phyloP scores from a whole-genome alignment of 1,140 invertebrate genomes.

The Teleopsis dalmanni region DNA sequence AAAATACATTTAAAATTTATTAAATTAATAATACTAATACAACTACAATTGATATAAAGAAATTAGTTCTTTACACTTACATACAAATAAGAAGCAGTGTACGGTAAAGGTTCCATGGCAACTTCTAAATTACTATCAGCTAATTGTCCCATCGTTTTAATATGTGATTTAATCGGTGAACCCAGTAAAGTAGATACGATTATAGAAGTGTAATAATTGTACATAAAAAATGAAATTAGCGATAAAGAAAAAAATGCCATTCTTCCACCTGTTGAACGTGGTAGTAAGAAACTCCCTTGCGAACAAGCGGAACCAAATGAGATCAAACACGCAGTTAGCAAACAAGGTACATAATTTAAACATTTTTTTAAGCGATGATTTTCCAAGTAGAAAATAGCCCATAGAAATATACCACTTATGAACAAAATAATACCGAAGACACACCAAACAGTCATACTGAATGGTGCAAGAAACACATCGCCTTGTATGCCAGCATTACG shows the following conservation, averaged over 20 bases:
- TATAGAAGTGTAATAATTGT: slow-evolving; percentile 41
- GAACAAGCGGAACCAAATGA: slow-evolving; percentile 33
- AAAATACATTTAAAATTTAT: too few species aligned
- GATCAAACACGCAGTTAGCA: slow-evolving; percentile 29
- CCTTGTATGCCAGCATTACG: slow-evolving; percentile 18
- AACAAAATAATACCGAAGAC: slow-evolving; percentile 22
- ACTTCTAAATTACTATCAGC: slow-evolving; percentile 37
- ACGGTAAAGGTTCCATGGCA: slow-evolving; percentile 22
- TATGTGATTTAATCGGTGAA: slow-evolving; percentile 27
- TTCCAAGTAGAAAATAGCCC: slow-evolving; percentile 31
- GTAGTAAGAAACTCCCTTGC: slow-evolving; percentile 32
- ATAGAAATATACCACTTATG: slow-evolving; percentile 20
- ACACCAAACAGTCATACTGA: slow-evolving; percentile 30
- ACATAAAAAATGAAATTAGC: slow-evolving; percentile 30
- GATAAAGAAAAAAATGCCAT: slow-evolving; percentile 32
- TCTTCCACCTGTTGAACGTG: slow-evolving; percentile 29
- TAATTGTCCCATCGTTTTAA: slow-evolving; percentile 30
- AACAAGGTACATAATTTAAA: slow-evolving; percentile 18
- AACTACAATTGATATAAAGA: not conserved
- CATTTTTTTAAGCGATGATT: not conserved
- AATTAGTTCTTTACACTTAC: slow-evolving; percentile 7
- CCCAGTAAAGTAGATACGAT: slow-evolving; percentile 34
- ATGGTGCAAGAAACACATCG: slow-evolving; percentile 32
- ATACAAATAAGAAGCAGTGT: slow-evolving; percentile 22
- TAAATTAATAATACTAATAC: too few species aligned